Base-by-base conservation (phyloP, 1,140 invertebrate genomes). In the Melipona quadrifasciata region DNA sequence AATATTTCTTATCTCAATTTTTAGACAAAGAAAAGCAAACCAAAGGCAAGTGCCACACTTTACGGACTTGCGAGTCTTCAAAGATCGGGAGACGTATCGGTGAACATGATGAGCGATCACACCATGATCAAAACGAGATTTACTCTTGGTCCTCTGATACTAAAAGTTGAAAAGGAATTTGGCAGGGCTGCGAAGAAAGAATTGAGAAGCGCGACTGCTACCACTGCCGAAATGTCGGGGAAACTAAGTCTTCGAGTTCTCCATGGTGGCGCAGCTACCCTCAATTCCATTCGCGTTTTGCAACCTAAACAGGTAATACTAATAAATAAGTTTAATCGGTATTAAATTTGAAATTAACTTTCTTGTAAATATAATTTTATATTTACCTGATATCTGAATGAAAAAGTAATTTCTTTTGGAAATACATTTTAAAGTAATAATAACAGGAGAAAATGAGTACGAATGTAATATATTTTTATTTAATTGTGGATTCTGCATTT, bases 131-230 rank as follows among this genome's bases (percentile, higher is more conserved):
- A 97, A 91, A 97, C 97, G 19, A 97, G 97, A 91, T 98, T 98
- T 92, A 96, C 96, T 24, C 93, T 98, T 55, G 97, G 97, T 68
- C 97, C 97, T 0, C 91, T 98, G 16, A 96, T 96, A 12, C 93
- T 98, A 65, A 97, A 97, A 92, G 97, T 98, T 0, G 97, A 98
- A 91, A 97, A 97, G 95, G 97, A 97, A 96, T 97, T 97, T 86
- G 97, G 97, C n/a, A 95, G 96, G 82, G 97, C 97, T 72, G 95
- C 96, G 80, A 96, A 97, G 89, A 96, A 97, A 92, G 96, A 97
- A 93, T 89, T 97, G 64, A 97, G 97, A 92, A 97, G 97, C 87
- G 97, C 97, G 3, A 98, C 97, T 24, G 97, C 97, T 0, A 97
- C 97, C 8, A 98, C 97, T 3, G 97, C 97, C 21, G 97, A 98